phyloP scores from a whole-genome alignment of 2,113 vertebrate genomes.

The Paradoxurus hermaphroditus region DNA sequence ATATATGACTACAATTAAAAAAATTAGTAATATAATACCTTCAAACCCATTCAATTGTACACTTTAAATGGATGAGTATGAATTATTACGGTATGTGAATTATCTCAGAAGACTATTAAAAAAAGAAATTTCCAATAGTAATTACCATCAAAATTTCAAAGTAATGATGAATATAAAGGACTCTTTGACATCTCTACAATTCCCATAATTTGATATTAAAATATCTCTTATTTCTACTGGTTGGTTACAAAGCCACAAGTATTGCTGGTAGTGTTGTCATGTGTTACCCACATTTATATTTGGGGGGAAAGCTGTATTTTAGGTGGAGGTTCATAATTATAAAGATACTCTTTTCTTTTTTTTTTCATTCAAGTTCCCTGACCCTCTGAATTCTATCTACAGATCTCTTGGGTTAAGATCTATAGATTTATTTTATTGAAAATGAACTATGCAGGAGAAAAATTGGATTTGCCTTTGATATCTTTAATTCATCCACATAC shows the following conservation, averaged over 20 bases:
- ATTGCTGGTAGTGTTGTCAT: background rate
- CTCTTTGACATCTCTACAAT: background rate
- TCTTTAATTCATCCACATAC: background rate
- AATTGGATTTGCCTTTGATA: background rate
- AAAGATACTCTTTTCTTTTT: background rate
- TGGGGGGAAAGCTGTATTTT: background rate
- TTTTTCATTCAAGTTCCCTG: background rate
- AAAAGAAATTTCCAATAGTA: background rate
- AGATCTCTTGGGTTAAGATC: background rate
- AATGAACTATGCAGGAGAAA: background rate
- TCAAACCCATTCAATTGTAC: background rate
- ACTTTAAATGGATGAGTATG: background rate
- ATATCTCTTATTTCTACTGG: background rate
- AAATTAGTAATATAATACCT: background rate
- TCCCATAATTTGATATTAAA: background rate
- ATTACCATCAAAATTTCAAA: background rate
- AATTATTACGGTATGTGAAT: background rate
- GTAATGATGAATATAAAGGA: background rate
- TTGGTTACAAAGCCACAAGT: background rate
- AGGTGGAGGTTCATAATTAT: background rate
- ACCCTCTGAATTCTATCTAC: background rate
- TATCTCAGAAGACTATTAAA: background rate
- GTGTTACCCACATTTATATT: background rate
- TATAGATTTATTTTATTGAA: background rate
- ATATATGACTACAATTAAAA: background rate